A percentile compares a stretch with the other conserved stretches of the same genome.
Evolutionary conservation across 2,113 vertebrate genomes (phyloP).

Genomic region (Phyllopteryx taeniolatus): DNA sequence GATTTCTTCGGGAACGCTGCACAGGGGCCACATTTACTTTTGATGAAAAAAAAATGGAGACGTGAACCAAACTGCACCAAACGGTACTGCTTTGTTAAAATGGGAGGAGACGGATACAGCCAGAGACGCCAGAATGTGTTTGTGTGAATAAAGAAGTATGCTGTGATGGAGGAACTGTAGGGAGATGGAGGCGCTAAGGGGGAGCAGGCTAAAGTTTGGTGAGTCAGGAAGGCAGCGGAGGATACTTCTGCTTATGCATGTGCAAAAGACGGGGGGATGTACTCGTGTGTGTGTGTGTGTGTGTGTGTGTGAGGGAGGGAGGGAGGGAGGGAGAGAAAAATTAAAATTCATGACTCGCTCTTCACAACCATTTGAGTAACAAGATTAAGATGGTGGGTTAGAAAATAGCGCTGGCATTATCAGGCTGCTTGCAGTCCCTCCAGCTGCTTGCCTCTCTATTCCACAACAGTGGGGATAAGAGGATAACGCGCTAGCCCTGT

Average conservation of each 20-base stretch:
- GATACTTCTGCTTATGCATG: conserved; percentile 59
- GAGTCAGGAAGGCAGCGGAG: conserved; percentile 14
- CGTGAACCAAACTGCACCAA: background rate
- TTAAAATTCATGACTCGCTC: conserved; percentile 99
- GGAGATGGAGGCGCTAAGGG: conserved; percentile 55
- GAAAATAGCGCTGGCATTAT: conserved; percentile 97
- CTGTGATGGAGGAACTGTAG: conserved; percentile 54
- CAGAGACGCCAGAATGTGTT: conserved; percentile 24
- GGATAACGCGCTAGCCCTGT: conserved; percentile 93
- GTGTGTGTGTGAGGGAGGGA: conserved; percentile 12
- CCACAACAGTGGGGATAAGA: conserved; percentile 99
- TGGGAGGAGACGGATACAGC: conserved; percentile 58
- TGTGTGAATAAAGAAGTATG: conserved; percentile 51
- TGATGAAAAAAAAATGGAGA: background rate
- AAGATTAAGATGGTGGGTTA: conserved; percentile 99
- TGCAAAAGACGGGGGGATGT: conserved; percentile 52
- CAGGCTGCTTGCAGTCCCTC: conserved; percentile 99
- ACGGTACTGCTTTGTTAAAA: background rate
- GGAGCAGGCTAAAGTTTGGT: conserved; percentile 47
- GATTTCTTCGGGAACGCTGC: too few species aligned
- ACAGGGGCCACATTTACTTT: too few species aligned
- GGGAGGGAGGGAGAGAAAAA: conserved; percentile 78
- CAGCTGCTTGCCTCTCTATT: conserved; percentile 98
- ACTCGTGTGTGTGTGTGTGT: conserved; percentile 14
- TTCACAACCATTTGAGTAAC: conserved; percentile 99